Percentiles rank a stretch among this genome's conserved stretches.
Conservation (phyloP, 2,113 vertebrate species). For the Ictalurus furcatus region DNA sequence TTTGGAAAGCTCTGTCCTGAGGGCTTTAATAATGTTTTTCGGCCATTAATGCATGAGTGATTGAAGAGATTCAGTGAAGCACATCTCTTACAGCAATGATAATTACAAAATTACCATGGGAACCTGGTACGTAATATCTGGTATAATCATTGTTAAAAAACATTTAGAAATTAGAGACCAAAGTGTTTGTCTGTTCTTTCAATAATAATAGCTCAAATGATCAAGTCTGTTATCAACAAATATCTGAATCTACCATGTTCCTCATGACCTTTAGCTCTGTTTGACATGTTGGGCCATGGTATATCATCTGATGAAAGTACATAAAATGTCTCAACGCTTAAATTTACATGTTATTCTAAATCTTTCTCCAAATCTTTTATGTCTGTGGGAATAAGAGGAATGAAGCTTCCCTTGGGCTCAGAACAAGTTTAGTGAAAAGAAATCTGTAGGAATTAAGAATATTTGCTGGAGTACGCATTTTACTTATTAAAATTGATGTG, state of each 20-base stretch:
- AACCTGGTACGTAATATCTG: background rate
- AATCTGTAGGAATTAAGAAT: background rate
- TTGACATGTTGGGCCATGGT: slow-evolving; percentile 2
- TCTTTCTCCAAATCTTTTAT: slow-evolving; percentile 28
- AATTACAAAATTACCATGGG: slow-evolving; percentile 14
- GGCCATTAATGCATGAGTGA: background rate
- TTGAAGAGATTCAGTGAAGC: slow-evolving; percentile 24
- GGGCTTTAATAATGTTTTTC: slow-evolving; percentile 1
- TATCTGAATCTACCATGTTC: background rate
- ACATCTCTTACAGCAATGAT: slow-evolving; percentile 10
- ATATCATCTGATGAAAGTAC: slow-evolving; percentile 5
- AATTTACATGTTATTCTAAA: background rate
- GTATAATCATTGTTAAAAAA: background rate
- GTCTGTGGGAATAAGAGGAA: slow-evolving; percentile 35
- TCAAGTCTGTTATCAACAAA: background rate
- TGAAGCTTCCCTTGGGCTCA: slow-evolving; percentile 7
- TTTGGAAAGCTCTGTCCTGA: slow-evolving; percentile 9
- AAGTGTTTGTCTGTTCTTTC: background rate
- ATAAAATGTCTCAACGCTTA: slow-evolving; percentile 3
- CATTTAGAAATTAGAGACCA: background rate
- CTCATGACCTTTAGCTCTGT: background rate
- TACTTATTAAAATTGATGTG: background rate
- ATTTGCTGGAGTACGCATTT: slow-evolving; percentile 18
- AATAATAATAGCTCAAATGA: background rate
- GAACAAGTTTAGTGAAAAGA: background rate